Percentiles rank a stretch among this genome's conserved stretches.
These are phyloP conservation scores for Vulpes ferrilata DNA, from an alignment of 2,113 vertebrate genomes.

Conservation along the genomic window DNA sequence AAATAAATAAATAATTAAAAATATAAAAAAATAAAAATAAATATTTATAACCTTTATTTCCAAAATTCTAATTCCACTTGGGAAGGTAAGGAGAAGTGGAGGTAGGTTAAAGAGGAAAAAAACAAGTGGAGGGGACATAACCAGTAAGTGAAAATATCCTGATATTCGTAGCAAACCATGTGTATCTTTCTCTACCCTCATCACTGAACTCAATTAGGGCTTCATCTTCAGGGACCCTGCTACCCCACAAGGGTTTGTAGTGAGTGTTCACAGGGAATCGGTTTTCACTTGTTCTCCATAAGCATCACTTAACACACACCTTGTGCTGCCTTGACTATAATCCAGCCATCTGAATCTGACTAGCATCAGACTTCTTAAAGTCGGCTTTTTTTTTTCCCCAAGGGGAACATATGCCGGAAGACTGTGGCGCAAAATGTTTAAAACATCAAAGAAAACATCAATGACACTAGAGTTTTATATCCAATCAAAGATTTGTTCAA, in stretches of 20 bases:
- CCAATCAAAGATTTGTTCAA: not conserved
- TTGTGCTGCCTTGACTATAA: not conserved
- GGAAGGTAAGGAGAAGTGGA: not conserved
- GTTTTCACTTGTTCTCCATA: too few species aligned
- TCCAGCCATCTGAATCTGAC: not conserved
- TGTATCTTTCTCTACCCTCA: not conserved
- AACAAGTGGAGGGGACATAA: not conserved
- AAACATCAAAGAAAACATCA: not conserved
- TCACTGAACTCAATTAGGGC: not conserved
- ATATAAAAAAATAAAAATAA: too few species aligned
- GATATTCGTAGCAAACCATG: not conserved
- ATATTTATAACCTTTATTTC: not conserved
- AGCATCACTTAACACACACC: not conserved
- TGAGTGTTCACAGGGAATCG: not conserved
- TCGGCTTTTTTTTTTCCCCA: not conserved
- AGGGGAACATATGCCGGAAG: not conserved
- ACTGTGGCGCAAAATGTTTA: not conserved
- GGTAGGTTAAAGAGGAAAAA: not conserved
- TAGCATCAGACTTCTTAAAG: not conserved
- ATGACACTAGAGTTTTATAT: not conserved
- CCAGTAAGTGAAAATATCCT: not conserved
- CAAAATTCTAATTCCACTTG: not conserved
- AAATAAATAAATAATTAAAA: too few species aligned
- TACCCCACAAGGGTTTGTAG: accelerated
- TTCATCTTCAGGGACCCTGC: not conserved